Conservation (phyloP, 30 jellyfish, hydroid and myxozoan species). For the Pelagia noctiluca region DNA sequence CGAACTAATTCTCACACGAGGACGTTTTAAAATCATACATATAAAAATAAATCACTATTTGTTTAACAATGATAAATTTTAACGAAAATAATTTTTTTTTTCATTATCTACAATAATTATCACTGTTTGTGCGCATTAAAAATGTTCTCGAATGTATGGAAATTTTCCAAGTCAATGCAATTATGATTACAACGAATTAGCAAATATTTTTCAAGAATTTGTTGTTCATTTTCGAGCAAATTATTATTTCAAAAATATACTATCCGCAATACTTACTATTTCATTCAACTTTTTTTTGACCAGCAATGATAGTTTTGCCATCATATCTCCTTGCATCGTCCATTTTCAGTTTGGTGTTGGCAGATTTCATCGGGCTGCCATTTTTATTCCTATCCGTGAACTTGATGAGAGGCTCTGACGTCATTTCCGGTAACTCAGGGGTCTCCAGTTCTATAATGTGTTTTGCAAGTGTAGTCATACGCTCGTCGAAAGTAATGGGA, state of each 20-base stretch:
- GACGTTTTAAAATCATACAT: too few relatives aligned
- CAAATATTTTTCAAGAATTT: neutral
- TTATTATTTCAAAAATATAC: neutral
- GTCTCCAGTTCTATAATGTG: conserved; percentile 54
- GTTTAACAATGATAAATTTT: too few relatives aligned
- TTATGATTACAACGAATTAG: too few relatives aligned
- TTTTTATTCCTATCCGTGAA: neutral
- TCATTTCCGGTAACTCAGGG: conserved; percentile 19
- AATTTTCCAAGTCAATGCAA: too few relatives aligned
- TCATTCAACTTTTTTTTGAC: neutral
- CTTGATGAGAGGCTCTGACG: neutral
- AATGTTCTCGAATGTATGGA: too few relatives aligned
- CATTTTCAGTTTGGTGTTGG: conserved; percentile 43
- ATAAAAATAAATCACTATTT: too few relatives aligned
- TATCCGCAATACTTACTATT: neutral
- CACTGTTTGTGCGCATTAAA: too few relatives aligned
- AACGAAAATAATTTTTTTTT: too few relatives aligned
- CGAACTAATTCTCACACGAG: too few relatives aligned
- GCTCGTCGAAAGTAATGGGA: conserved; percentile 46
- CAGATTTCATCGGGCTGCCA: conserved; percentile 48
- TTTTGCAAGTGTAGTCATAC: conserved; percentile 45
- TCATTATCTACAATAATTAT: too few relatives aligned
- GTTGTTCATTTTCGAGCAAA: neutral
- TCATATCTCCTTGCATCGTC: conserved; percentile 61
- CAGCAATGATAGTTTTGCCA: conserved; percentile 46